Evolutionary conservation across 2,888 invertebrate species (phyloP).

Genomic region (Heterodera filipjevi): DNA sequence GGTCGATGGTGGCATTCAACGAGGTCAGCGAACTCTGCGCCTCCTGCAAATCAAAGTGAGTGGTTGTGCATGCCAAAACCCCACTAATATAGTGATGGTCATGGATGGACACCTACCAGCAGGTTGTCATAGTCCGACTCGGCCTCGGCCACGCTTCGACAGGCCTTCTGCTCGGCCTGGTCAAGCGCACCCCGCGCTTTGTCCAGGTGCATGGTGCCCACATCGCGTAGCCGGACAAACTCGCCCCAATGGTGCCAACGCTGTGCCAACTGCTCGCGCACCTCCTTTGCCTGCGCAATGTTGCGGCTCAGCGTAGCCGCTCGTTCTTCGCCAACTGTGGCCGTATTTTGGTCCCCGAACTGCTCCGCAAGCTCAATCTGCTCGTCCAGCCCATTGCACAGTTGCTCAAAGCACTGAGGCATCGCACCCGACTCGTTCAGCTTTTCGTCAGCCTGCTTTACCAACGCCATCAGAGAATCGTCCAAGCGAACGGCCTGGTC

Average conservation of each 20-base stretch:
- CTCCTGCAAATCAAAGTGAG: constrained; percentile 2
- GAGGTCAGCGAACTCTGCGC: background rate
- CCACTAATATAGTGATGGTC: too few species aligned
- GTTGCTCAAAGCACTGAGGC: constrained; percentile 37
- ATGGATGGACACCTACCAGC: constrained; percentile 22
- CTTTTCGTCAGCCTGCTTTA: constrained; percentile 33
- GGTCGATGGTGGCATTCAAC: constrained; percentile 20
- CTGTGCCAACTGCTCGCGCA: constrained; percentile 23
- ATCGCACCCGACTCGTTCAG: constrained; percentile 39
- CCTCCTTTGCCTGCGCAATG: constrained; percentile 33
- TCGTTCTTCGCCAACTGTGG: constrained; percentile 16
- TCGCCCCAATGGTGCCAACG: constrained; percentile 24
- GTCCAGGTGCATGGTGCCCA: constrained; percentile 40
- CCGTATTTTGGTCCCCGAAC: constrained; percentile 23
- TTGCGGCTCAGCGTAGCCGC: too few species aligned
- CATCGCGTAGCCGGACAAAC: constrained; percentile 49
- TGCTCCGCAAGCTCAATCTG: constrained; percentile 33
- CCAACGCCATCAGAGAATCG: constrained; percentile 37
- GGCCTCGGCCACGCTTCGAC: constrained; percentile 28
- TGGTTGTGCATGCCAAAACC: too few species aligned
- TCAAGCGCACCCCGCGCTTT: constrained; percentile 25
- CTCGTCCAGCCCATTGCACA: constrained; percentile 3
- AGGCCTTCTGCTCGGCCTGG: constrained; percentile 11
- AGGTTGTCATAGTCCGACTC: constrained; percentile 30
- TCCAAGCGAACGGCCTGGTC: constrained; percentile 36